Percentiles rank a stretch among this genome's conserved stretches.
Conservation (phyloP, 2,797 vertebrate species). For the Gymnothorax javanicus region DNA sequence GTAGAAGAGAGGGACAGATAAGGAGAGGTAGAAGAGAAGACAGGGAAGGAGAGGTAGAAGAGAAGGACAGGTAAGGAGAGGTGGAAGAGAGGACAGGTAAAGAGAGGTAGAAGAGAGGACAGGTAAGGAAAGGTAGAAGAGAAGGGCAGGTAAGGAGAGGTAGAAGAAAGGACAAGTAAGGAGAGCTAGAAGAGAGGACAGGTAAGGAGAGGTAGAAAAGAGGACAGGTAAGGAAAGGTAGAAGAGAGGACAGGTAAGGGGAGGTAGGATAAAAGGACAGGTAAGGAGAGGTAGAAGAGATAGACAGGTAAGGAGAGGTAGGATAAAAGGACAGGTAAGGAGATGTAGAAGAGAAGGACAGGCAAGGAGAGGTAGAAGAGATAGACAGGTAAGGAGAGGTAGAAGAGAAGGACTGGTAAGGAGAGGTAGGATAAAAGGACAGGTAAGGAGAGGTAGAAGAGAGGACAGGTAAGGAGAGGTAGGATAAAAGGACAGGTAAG, state of each 20-base stretch:
- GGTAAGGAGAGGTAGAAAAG: too few relatives aligned
- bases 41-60: neutral
- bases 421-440: too few relatives aligned
- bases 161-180: too few relatives aligned
- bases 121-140: neutral
- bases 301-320: neutral
- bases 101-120: neutral
- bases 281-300: neutral
- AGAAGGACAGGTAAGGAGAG: neutral
- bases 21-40: too few relatives aligned
- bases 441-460: too few relatives aligned
- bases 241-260: neutral
- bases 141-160: too few relatives aligned
- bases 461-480: too few relatives aligned
- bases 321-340: neutral
- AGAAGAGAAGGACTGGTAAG: neutral
- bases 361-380: neutral
- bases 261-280: neutral
- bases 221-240: neutral
- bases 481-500: slow-evolving; percentile 70
- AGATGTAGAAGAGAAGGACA: neutral
- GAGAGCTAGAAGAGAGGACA: too few relatives aligned
- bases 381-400: neutral
- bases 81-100: too few relatives aligned
- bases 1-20: too few relatives aligned